These are phyloP conservation scores for Noctua janthina DNA, from an alignment of 2,888 invertebrate species.

Conservation along the genomic window DNA sequence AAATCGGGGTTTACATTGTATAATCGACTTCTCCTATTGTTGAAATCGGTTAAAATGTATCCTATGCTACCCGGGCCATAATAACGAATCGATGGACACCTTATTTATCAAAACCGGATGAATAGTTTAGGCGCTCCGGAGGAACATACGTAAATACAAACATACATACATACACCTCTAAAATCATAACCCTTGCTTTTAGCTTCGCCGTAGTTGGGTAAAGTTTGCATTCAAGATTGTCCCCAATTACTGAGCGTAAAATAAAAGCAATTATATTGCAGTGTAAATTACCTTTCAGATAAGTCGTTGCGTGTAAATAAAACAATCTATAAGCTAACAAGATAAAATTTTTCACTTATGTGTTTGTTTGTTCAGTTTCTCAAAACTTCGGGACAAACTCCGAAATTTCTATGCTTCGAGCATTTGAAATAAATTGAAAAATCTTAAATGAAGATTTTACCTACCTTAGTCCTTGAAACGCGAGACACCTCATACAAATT, in stretches of 20 bases:
- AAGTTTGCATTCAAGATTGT: background rate
- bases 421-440: background rate
- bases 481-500: background rate
- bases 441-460: background rate
- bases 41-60: no score
- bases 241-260: background rate
- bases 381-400: background rate
- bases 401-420: background rate
- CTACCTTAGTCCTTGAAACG: background rate
- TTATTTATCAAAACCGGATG: no score
- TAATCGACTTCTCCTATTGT: no score
- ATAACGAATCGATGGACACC: no score
- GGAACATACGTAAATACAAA: no score
- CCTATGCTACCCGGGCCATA: no score
- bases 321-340: background rate
- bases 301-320: background rate
- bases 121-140: no score
- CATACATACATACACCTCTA: no score
- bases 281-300: background rate
- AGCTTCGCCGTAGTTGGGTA: no score
- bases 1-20: no score
- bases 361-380: background rate
- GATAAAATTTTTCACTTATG: background rate
- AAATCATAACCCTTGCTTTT: no score
- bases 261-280: background rate